These are phyloP conservation scores for Xylota sylvarum DNA, from an alignment of 2,888 invertebrate species.

Conservation along the genomic window DNA sequence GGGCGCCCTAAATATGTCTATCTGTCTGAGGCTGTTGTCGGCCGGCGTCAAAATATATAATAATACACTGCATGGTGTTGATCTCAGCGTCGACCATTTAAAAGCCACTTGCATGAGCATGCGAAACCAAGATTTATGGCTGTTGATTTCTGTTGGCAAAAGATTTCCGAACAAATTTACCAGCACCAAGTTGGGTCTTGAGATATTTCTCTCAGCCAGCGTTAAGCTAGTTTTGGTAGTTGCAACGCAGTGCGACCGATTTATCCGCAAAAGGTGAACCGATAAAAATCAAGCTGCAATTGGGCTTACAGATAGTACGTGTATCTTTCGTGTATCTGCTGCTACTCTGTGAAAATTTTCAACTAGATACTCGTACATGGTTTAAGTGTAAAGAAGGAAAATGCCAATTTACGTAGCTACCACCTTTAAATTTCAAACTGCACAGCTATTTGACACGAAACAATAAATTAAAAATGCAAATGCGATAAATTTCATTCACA, in stretches of 20 bases:
- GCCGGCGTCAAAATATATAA: slow-evolving; percentile 69
- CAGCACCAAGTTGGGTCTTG: slow-evolving; percentile 43
- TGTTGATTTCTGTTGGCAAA: slow-evolving; percentile 61
- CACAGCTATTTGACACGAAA: slow-evolving; percentile 62
- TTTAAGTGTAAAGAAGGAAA: slow-evolving; percentile 9
- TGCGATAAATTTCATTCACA: slow-evolving; percentile 72
- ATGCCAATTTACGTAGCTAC: slow-evolving; percentile 53
- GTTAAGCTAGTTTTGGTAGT: slow-evolving; percentile 36
- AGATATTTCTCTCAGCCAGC: slow-evolving; percentile 25
- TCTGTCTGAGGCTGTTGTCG: slow-evolving; percentile 57
- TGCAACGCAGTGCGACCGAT: slow-evolving; percentile 40
- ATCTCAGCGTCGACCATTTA: slow-evolving; percentile 67
- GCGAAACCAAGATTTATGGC: slow-evolving; percentile 67
- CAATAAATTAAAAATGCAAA: slow-evolving; percentile 75
- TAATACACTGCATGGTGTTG: slow-evolving; percentile 71
- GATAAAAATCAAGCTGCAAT: slow-evolving; percentile 75
- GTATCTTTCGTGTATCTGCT: slow-evolving; percentile 51
- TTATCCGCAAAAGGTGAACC: slow-evolving; percentile 70
- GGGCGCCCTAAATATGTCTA: slow-evolving; percentile 74
- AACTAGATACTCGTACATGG: slow-evolving; percentile 46
- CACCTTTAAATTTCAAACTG: slow-evolving; percentile 45
- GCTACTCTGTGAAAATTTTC: slow-evolving; percentile 49
- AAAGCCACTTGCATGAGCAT: slow-evolving; percentile 70
- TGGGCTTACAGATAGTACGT: slow-evolving; percentile 65
- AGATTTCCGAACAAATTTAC: slow-evolving; percentile 73